Percentiles rank a stretch among this genome's conserved stretches.
Conservation (phyloP, 1,140 invertebrate genomes). For the Samia ricini region DNA sequence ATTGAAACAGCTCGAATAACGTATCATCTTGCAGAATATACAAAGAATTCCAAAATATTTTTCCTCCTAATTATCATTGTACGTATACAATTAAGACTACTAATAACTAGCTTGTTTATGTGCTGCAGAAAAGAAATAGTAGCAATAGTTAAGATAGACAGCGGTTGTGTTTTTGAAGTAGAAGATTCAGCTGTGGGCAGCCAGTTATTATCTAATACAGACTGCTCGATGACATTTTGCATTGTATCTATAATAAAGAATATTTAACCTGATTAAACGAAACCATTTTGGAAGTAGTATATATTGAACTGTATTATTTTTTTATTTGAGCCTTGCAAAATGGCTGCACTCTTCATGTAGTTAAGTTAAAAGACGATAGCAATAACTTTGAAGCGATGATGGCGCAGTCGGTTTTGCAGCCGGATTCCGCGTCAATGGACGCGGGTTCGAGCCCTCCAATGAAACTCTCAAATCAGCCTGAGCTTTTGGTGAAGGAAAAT, state of each 20-base stretch:
- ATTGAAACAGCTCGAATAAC: slow-evolving; percentile 28
- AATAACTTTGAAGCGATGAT: too few species aligned
- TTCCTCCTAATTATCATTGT: slow-evolving; percentile 17
- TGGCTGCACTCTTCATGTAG: too few species aligned
- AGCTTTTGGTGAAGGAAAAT: too few species aligned
- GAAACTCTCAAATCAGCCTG: too few species aligned
- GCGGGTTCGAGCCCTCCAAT: too few species aligned
- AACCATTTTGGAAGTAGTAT: neutral
- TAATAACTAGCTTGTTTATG: slow-evolving; percentile 31
- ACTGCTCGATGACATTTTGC: slow-evolving; percentile 71
- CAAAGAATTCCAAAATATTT: slow-evolving; percentile 25
- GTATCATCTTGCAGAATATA: slow-evolving; percentile 58
- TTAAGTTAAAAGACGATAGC: too few species aligned
- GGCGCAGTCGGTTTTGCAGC: too few species aligned
- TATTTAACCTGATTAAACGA: neutral
- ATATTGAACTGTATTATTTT: too few species aligned
- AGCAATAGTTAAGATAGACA: slow-evolving; percentile 35
- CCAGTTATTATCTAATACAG: slow-evolving; percentile 69
- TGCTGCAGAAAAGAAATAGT: slow-evolving; percentile 38
- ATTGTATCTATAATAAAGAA: slow-evolving; percentile 56
- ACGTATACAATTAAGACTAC: slow-evolving; percentile 19
- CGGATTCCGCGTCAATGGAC: too few species aligned
- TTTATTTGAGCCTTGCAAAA: too few species aligned
- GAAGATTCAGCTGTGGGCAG: slow-evolving; percentile 64
- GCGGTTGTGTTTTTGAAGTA: slow-evolving; percentile 35